A percentile compares a stretch with the other conserved stretches of the same genome.
Conservation (phyloP, 2,888 invertebrate species). For the Melinaea marsaeus region DNA sequence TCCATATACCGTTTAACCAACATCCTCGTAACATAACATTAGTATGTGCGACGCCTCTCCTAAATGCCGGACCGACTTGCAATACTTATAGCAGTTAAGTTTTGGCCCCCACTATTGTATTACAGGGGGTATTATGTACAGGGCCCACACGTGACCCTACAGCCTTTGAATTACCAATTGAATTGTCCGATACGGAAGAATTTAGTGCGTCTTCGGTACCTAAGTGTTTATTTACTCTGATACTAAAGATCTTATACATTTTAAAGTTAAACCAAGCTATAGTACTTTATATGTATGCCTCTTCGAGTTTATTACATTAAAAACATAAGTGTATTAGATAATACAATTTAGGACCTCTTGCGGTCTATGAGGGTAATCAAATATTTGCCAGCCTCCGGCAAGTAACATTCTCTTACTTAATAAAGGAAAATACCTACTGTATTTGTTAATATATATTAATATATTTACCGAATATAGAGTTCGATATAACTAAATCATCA, state of each 20-base stretch:
- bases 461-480: background rate
- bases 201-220: constrained; percentile 2
- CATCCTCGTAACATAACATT: constrained; percentile 45
- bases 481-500: too few species aligned
- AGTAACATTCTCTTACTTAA: constrained; percentile 27
- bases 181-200: constrained; percentile 20
- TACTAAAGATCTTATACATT: too few species aligned
- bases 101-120: constrained; percentile 64
- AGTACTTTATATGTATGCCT: too few species aligned
- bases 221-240: background rate
- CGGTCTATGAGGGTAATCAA: constrained; percentile 36
- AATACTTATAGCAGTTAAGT: constrained; percentile 74
- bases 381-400: constrained; percentile 36
- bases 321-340: constrained; percentile 32
- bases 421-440: constrained; percentile 22
- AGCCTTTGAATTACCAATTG: constrained; percentile 35
- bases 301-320: constrained; percentile 1
- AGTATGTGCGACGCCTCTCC: constrained; percentile 57
- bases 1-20: background rate
- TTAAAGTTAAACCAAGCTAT: too few species aligned
- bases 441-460: constrained; percentile 14
- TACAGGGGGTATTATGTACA: constrained; percentile 58
- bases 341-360: constrained; percentile 37
- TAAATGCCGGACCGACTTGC: constrained; percentile 68
- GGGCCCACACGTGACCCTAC: constrained; percentile 49